Conservation (phyloP, 1,140 invertebrate species). For the Chironomus tepperi region DNA sequence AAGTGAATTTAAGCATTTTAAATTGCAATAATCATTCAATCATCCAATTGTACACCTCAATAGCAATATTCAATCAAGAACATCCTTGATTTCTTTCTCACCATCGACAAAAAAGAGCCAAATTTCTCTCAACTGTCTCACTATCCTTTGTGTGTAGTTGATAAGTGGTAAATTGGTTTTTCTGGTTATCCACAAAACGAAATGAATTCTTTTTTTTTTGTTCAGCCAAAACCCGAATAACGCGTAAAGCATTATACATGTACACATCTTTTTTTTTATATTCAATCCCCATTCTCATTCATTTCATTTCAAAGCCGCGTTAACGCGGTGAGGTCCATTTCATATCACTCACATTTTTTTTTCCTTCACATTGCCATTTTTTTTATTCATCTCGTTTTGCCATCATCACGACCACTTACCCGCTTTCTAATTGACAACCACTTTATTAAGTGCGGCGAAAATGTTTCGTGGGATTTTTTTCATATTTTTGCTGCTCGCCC, state of each 20-base stretch:
- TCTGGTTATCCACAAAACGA: background rate
- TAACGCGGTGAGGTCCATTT: background rate
- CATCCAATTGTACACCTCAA: too few species aligned
- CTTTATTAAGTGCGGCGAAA: background rate
- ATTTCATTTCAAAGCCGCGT: slow-evolving; percentile 5
- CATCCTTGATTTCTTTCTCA: background rate
- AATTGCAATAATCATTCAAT: too few species aligned
- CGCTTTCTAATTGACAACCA: slow-evolving; percentile 6
- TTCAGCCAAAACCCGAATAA: background rate
- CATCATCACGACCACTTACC: background rate
- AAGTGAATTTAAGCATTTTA: too few species aligned
- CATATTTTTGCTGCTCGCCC: background rate
- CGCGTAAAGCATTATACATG: too few species aligned
- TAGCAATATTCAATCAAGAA: too few species aligned
- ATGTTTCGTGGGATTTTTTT: slow-evolving; percentile 6
- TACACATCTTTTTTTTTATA: too few species aligned
- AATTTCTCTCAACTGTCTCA: background rate
- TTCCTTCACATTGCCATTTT: too few species aligned
- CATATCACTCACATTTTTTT: background rate
- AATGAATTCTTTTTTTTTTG: background rate
- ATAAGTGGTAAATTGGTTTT: slow-evolving; percentile 2
- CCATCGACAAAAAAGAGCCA: background rate
- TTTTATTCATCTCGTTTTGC: too few species aligned
- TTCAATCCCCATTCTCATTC: background rate
- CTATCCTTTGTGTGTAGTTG: background rate